Conservation (phyloP, 30 jellyfish, hydroid and myxozoan species). For the Hydractinia symbiolongicarpus region DNA sequence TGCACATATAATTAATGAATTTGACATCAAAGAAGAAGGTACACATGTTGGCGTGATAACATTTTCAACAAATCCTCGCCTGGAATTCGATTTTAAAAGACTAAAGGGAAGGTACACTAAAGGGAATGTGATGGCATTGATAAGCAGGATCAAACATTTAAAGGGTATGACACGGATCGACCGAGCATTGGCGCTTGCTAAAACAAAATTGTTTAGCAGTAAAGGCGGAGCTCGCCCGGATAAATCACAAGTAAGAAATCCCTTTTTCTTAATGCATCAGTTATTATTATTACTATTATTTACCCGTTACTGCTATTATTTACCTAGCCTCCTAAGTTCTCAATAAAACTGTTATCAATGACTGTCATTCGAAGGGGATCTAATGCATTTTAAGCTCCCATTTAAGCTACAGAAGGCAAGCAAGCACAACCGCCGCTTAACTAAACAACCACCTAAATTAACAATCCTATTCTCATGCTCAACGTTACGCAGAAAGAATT, state of each 20-base stretch:
- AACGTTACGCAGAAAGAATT: no score
- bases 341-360: no score
- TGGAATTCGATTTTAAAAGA: conserved; percentile 77
- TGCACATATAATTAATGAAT: conserved; percentile 73
- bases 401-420: no score
- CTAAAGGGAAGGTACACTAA: conserved; percentile 66
- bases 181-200: conserved; percentile 76
- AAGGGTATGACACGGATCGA: conserved; percentile 91
- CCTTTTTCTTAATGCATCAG: no score
- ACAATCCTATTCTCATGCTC: no score
- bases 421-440: no score
- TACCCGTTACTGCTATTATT: no score
- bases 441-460: no score
- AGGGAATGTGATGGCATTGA: conserved; percentile 53
- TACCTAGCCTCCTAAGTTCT: no score
- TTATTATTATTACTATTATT: no score
- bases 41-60: conserved; percentile 96
- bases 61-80: conserved; percentile 72
- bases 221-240: conserved; percentile 81
- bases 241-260: conserved; percentile 74
- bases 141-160: conserved; percentile 50
- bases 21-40: conserved; percentile 50
- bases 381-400: no score
- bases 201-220: conserved; percentile 47
- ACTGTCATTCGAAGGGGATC: no score